Base-by-base conservation (phyloP, 2,113 vertebrate genomes). In the Albula goreensis region DNA sequence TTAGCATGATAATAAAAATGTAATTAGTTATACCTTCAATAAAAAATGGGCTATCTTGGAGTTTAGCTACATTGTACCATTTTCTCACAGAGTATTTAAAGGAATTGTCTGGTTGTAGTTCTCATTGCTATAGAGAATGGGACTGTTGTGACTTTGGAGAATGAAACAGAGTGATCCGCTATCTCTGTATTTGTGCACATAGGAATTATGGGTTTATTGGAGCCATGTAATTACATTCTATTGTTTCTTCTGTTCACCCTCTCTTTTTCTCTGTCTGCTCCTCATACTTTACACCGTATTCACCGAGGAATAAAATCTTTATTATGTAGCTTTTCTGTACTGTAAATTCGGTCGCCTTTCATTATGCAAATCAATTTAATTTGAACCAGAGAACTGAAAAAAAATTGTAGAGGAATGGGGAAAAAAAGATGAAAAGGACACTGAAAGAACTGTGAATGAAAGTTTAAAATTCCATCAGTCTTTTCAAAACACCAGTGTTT, bases 321-420 rank as follows among this genome's bases (percentile, higher is more conserved):
- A 90, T 89, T 91, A 90, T 91, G 89, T 90, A 85, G 89, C 84
- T 90, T 89, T 87, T 89, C 88, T 88, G 57, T 89, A 90, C 87
- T 86, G 86, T 90, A 90, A 90, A 93, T 93, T 89, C 92, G 89
- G 92, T 93, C 90, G 91, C 90, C 81, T 89, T 85, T 93, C 92
- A 94, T 94, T 92, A 94, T 94, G 92, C 90, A 93, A 95, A 95
- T 94, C 88, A 89, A 93, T 94, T 95, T 94, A 90, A 94, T 94
- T 93, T 89, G 87, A 86, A 89, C 84, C 88, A 89, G 92, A 93
- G 92, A 88, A 87, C 8, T 90, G 60, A 22, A 84, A 78, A 41
- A 78, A 17, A 81, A 63, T 11, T 48, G 49, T 25, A 89, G 82
- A 87, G 79, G 88, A 85, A 91, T 86, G 60, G 89, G 93, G 90